phyloP scores from a whole-genome alignment of 2,888 invertebrate genomes.

The Himalopsyche anomala region DNA sequence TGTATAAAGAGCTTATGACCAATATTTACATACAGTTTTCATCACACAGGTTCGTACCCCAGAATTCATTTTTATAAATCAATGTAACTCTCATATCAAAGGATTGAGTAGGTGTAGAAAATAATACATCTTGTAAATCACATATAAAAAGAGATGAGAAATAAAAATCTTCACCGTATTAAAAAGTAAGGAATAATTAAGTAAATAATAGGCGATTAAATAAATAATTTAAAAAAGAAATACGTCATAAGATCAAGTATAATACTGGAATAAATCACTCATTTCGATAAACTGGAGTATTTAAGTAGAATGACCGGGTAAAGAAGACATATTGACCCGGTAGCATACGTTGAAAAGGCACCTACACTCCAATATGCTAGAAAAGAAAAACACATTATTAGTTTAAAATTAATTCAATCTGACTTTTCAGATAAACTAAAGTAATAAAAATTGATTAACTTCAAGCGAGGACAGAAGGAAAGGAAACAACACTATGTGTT shows the following conservation, averaged over 20 bases:
- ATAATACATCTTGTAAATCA: neutral
- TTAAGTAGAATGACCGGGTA: conserved; percentile 60
- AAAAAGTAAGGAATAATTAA: neutral
- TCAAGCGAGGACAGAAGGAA: too few species aligned
- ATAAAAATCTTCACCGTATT: neutral
- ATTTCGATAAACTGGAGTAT: conserved; percentile 41
- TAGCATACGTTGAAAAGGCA: conserved; percentile 86
- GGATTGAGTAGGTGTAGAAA: too few species aligned
- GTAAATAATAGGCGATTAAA: too few species aligned
- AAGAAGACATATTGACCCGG: conserved; percentile 78
- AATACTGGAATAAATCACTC: neutral
- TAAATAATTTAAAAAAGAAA: neutral
- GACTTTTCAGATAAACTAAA: too few species aligned
- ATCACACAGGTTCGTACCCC: too few species aligned
- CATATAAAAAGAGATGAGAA: neutral
- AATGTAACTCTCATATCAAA: too few species aligned
- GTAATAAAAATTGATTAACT: too few species aligned
- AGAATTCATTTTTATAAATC: too few species aligned
- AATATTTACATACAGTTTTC: too few species aligned
- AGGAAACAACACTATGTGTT: too few species aligned
- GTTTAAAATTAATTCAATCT: too few species aligned
- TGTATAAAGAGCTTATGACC: too few species aligned
- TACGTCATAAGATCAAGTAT: neutral
- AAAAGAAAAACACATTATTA: conserved; percentile 66
- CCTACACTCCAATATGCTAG: conserved; percentile 95